These are phyloP conservation scores for Scomber colias DNA, from an alignment of 2,113 vertebrate genomes.

Conservation along the genomic window DNA sequence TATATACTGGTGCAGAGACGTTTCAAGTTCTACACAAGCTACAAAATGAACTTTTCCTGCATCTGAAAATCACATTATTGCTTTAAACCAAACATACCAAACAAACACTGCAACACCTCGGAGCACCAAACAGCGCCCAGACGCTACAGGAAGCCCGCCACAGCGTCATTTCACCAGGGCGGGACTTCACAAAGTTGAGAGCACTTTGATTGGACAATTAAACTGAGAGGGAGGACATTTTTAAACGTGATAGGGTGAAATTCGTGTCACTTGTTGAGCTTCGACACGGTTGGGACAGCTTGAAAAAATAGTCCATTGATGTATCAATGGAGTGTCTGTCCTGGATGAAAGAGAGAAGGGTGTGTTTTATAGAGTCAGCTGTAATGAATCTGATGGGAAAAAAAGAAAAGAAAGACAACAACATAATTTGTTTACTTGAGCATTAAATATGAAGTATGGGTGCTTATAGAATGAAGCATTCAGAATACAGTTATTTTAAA, in stretches of 20 bases:
- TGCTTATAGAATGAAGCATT: too few relatives aligned
- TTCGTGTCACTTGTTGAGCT: constrained; percentile 10
- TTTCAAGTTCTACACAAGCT: not conserved
- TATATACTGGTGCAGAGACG: not conserved
- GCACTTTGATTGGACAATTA: constrained; percentile 58
- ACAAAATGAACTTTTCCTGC: constrained; percentile 2
- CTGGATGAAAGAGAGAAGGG: constrained; percentile 2
- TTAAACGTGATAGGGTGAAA: constrained; percentile 5
- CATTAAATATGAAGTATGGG: too few relatives aligned
- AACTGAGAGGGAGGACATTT: not conserved
- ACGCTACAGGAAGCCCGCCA: constrained; percentile 82
- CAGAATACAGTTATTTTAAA: too few relatives aligned
- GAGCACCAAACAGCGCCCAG: constrained; percentile 48
- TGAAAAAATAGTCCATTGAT: constrained; percentile 18
- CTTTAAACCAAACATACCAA: not conserved
- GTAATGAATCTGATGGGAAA: not conserved
- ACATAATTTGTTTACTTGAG: not conserved
- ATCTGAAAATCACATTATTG: not conserved
- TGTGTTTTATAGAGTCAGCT: not conserved
- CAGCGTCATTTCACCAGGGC: constrained; percentile 60
- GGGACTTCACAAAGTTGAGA: constrained; percentile 22
- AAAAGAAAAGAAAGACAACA: not conserved
- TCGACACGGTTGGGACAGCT: not conserved
- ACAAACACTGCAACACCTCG: constrained; percentile 20
- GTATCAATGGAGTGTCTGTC: not conserved